A percentile compares a stretch with the other conserved stretches of the same genome.
Evolutionary conservation across 1,140 invertebrate species (phyloP).

Genomic region (Trachymyrmex septentrionalis): DNA sequence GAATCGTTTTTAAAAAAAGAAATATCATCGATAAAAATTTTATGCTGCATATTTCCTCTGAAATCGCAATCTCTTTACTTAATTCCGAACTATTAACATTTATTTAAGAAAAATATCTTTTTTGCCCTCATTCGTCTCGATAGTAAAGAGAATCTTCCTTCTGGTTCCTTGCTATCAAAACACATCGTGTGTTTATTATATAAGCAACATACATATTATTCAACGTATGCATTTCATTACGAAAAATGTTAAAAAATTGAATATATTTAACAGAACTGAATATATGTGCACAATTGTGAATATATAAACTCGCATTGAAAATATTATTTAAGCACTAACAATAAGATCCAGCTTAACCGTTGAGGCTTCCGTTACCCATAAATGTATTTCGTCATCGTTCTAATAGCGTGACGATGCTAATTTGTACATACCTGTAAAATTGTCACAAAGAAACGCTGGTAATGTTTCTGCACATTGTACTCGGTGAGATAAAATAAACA

Average conservation of each 20-base stretch:
- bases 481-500: background rate
- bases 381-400: background rate
- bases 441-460: background rate
- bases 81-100: background rate
- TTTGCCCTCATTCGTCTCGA: background rate
- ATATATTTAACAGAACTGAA: no score
- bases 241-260: background rate
- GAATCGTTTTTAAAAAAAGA: background rate
- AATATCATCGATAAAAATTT: background rate
- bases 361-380: no score
- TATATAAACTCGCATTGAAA: no score
- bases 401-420: background rate
- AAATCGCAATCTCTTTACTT: background rate
- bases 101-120: background rate
- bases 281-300: no score
- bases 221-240: background rate
- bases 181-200: background rate
- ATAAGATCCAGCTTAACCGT: no score
- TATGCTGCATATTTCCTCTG: background rate
- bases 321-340: no score
- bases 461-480: background rate
- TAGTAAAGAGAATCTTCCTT: background rate
- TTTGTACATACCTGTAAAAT: conserved; percentile 6
- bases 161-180: background rate
- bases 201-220: background rate